Evolutionary conservation across 2,797 vertebrate genomes (phyloP), one percentile per base, ranked within the genome.

Genomic region (Echiichthys vipera): DNA sequence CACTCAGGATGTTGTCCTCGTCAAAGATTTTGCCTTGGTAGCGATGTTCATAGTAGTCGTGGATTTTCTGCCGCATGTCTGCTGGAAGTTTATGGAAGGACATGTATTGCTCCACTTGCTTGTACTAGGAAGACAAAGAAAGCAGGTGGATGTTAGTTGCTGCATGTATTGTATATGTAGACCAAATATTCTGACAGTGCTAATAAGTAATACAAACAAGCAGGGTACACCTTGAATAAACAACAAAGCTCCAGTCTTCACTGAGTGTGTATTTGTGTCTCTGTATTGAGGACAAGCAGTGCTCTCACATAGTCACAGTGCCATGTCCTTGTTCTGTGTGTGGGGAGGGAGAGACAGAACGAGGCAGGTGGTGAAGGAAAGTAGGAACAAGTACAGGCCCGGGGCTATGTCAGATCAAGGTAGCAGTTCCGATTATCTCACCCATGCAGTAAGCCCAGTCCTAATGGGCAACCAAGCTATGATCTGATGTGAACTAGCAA

Each of bases 61-160:
- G 98, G 79, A 99, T 99, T 92, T 99, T 99, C 93, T 99, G 98
- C 11, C 97, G 95, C 97, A 99, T 98, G 89, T 99, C 98, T 20
- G 97, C 97, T n/a, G 98, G 98, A 84, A 99, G 93, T 84, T 99
- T 99, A 93, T 99, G 98, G 92, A 99, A 99, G 51, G 98, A 99
- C 98, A 99, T 99, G 90, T 99, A 99, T 74, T 99, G 98, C 85
- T 99, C 98, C 89, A 99, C 97, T 97, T 99, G 98, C 75, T 99
- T 99, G 85, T 99, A 99, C 98, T 99, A 89, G 58, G 61, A 92
- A 72, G 37, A 68, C 42, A 88, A 61, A 81, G 74, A 77, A 71
- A 67, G n/a, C 7, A 85, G 54, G 74, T 24, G 51, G 12, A 25
- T 4, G 51, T 72, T 17, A 70, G 46, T 15, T 8, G n/a, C 27